Conservation (phyloP, 2,797 vertebrate genomes). For the Cichlasoma orientale region DNA sequence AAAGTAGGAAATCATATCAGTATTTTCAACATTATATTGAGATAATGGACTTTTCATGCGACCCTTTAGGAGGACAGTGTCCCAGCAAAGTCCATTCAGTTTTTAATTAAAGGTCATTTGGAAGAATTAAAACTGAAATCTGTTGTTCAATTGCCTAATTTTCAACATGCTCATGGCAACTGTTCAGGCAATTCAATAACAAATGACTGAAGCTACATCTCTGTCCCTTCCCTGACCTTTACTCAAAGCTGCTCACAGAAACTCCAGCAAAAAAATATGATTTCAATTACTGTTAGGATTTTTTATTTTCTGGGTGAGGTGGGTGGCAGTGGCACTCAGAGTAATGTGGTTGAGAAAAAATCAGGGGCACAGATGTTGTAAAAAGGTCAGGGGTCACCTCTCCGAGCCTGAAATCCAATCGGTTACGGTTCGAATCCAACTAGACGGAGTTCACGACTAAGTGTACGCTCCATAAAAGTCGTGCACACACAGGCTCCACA, state of each 20-base stretch:
- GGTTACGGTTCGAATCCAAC: constrained; percentile 81
- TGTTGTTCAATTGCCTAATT: not conserved
- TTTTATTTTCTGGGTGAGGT: not conserved
- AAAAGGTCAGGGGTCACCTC: constrained; percentile 58
- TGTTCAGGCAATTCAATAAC: no score
- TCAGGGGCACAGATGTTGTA: constrained; percentile 59
- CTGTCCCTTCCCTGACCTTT: not conserved
- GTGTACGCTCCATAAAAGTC: constrained; percentile 71
- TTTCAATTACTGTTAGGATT: not conserved
- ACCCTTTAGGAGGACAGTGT: not conserved
- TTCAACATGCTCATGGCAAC: not conserved
- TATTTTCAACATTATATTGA: not conserved
- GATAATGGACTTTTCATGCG: not conserved
- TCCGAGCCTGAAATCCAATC: constrained; percentile 72
- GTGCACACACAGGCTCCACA: constrained; percentile 17
- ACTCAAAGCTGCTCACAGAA: rapidly evolving
- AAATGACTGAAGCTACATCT: not conserved
- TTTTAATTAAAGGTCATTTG: not conserved
- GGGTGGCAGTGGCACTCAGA: constrained; percentile 15
- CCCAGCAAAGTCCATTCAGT: not conserved
- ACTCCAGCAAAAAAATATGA: not conserved
- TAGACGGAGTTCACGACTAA: constrained; percentile 78
- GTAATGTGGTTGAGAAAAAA: constrained; percentile 20
- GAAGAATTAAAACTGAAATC: not conserved
- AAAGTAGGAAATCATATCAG: not conserved